phyloP scores from a whole-genome alignment of 2,888 invertebrate species.

The Acanthosoma haemorrhoidale region DNA sequence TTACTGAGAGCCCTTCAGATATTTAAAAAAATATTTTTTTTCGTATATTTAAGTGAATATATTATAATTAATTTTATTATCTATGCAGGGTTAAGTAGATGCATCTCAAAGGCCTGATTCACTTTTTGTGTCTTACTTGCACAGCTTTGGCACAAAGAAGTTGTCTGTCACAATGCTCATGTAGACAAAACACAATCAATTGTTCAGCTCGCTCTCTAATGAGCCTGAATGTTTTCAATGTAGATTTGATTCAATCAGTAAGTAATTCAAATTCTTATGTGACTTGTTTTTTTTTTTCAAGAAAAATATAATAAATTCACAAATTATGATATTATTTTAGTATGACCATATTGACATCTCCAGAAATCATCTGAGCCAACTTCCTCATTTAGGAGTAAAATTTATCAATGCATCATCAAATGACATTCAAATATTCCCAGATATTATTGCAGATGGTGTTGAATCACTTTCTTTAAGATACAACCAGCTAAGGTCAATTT shows the following conservation, averaged over 20 bases:
- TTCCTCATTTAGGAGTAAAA: slow-evolving; percentile 2
- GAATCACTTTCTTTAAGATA: not conserved
- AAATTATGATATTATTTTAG: not conserved
- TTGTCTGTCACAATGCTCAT: slow-evolving; percentile 4
- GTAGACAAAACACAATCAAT: not conserved
- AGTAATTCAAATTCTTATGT: not conserved
- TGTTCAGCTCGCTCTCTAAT: not conserved
- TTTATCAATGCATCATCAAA: slow-evolving; percentile 3
- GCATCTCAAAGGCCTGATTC: not conserved
- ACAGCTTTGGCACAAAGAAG: not conserved
- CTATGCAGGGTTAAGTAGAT: not conserved
- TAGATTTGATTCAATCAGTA: not conserved
- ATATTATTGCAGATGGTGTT: not conserved
- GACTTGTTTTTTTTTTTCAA: not conserved
- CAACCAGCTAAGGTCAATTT: slow-evolving; percentile 13
- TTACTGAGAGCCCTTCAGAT: no score
- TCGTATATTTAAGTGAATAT: not conserved
- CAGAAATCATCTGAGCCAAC: not conserved
- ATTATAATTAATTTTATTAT: not conserved
- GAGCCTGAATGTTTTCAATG: not conserved
- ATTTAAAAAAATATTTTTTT: no score
- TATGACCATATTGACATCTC: slow-evolving; percentile 14
- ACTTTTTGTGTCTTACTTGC: not conserved
- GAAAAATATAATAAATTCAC: not conserved
- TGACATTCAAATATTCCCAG: not conserved